Evolutionary conservation across 2,888 invertebrate species (phyloP).

Genomic region (Acleris holmiana): DNA sequence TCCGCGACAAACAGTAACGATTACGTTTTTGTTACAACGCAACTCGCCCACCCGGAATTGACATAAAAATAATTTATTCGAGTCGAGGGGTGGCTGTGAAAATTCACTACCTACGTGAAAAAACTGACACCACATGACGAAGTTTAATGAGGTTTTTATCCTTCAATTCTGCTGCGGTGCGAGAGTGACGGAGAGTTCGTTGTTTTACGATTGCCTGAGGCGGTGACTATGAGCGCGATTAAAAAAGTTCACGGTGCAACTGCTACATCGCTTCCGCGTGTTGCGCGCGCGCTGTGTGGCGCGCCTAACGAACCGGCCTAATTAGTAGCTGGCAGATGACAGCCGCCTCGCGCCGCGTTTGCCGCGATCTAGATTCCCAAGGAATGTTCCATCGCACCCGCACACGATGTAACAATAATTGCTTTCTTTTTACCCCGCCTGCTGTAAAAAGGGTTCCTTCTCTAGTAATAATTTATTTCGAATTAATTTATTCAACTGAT

Average conservation of each 20-base stretch:
- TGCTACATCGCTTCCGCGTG: conserved; percentile 64
- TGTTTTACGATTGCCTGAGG: conserved; percentile 64
- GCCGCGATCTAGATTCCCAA: conserved; percentile 4
- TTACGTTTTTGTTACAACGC: conserved; percentile 69
- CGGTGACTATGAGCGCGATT: conserved; percentile 56
- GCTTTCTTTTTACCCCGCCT: not conserved
- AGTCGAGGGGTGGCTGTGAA: conserved; percentile 76
- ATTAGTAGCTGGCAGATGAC: conserved; percentile 50
- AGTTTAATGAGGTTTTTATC: conserved; percentile 55
- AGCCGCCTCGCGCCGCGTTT: conserved; percentile 15
- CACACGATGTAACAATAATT: conserved; percentile 3
- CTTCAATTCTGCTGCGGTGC: conserved; percentile 53
- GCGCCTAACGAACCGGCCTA: conserved; percentile 54
- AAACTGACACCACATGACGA: conserved; percentile 74
- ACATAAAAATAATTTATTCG: conserved; percentile 80
- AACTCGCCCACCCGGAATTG: conserved; percentile 77
- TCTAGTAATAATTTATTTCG: conserved; percentile 1
- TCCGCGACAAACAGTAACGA: conserved; percentile 65
- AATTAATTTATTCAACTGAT: not conserved
- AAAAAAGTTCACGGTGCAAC: conserved; percentile 73
- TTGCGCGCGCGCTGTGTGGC: conserved; percentile 40
- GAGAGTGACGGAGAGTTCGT: conserved; percentile 51
- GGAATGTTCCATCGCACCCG: not conserved
- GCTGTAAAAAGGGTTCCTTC: not conserved
- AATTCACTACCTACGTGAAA: conserved; percentile 73